Evolutionary conservation across 2,888 invertebrate genomes (phyloP), one percentile per base, ranked within the genome.

Genomic region (Enoplolaimus lenunculus): DNA sequence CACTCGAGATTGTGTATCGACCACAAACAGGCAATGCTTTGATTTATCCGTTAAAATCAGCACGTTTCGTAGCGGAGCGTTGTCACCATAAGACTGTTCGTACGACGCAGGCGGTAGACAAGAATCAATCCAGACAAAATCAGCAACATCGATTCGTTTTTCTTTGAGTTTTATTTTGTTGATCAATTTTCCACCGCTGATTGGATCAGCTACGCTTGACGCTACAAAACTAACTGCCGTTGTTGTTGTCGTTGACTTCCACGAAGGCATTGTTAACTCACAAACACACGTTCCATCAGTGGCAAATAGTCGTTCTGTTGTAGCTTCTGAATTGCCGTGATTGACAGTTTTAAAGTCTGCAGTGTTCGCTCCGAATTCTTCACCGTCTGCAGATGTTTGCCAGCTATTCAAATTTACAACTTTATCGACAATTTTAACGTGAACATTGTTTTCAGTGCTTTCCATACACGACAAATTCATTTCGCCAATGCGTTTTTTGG

Each of bases 21-120:
- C 34, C 21, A 68, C 3, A 2, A 68, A 29, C 59, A 68, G 60
- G 3, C 59, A 28, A 59, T 68, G 68, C 35, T 68, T 68, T 13
- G 45, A 13, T 2, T 16, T 59, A 29, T 68, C 68, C 34, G 35
- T 68, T 45, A 68, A 29, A 3, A 68, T 26, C 28, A 68, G 16
- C 7, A 68, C 28, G 21, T 68, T 59, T 2, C 35, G 7, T 28
- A 62, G 31, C n/a, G n/a, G n/a, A n/a, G n/a, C n/a, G n/a, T n/a
- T n/a, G n/a, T n/a, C n/a, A n/a, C n/a, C n/a, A n/a, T n/a, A n/a
- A n/a, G n/a, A n/a, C n/a, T n/a, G n/a, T n/a, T n/a, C n/a, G n/a
- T n/a, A n/a, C n/a, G n/a, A n/a, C n/a, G n/a, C n/a, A n/a, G n/a
- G n/a, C n/a, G n/a, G n/a, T n/a, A n/a, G n/a, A n/a, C n/a, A n/a